Evolutionary conservation across 2,113 vertebrate genomes (phyloP).

Genomic region (Brachirus orientalis): DNA sequence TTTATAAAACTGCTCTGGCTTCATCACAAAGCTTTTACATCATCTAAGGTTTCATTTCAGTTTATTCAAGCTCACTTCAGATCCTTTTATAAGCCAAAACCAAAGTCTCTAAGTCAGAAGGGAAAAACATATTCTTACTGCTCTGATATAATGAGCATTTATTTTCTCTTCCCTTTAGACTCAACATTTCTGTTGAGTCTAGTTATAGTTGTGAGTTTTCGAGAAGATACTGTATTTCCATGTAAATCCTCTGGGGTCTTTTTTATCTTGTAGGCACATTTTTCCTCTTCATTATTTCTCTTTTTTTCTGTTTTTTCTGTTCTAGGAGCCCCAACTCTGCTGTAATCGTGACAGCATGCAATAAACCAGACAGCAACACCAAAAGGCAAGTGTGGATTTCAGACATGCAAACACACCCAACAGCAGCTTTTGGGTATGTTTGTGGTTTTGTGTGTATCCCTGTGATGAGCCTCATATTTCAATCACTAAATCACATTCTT

Average conservation of each 20-base stretch:
- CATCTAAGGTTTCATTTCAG: too few relatives aligned
- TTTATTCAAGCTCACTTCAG: background rate
- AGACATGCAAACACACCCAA: background rate
- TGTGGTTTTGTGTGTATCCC: constrained; percentile 5
- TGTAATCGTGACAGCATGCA: too few relatives aligned
- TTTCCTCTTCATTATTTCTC: too few relatives aligned
- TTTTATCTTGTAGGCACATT: constrained; percentile 25
- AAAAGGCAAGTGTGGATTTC: background rate
- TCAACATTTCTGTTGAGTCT: constrained; percentile 8
- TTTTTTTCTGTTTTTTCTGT: too few relatives aligned
- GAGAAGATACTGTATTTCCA: background rate
- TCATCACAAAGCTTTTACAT: too few relatives aligned
- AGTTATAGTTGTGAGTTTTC: constrained; percentile 20
- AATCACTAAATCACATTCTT: constrained; percentile 65
- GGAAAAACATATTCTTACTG: background rate
- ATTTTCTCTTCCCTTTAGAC: constrained; percentile 2
- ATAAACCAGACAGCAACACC: too few relatives aligned
- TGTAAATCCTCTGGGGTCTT: constrained; percentile 1
- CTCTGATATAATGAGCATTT: constrained; percentile 1
- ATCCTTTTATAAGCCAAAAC: background rate
- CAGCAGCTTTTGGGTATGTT: constrained; percentile 13
- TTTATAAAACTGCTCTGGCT: too few relatives aligned
- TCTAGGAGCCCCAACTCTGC: background rate
- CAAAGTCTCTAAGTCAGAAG: constrained; percentile 5
- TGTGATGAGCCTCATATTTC: constrained; percentile 63